phyloP scores from a whole-genome alignment of 2,888 invertebrate genomes.

The Mayetiola destructor region DNA sequence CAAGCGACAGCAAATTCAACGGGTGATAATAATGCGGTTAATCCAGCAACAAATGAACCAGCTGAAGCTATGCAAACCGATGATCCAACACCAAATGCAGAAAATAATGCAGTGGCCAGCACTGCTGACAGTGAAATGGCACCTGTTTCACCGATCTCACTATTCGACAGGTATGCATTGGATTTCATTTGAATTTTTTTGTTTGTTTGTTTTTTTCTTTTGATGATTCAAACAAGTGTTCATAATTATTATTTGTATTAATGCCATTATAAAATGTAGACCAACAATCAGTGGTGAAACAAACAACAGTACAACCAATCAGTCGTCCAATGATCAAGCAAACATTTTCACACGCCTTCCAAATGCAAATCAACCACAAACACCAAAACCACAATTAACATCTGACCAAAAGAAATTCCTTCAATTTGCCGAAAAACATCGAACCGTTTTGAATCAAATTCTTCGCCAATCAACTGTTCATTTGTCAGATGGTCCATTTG shows the following conservation, averaged over 20 bases:
- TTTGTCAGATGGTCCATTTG: constrained; percentile 73
- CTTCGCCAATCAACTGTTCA: constrained; percentile 64
- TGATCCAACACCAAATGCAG: background rate
- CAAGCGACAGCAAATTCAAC: background rate
- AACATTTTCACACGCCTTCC: constrained; percentile 35
- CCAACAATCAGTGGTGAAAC: too few species aligned
- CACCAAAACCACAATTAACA: constrained; percentile 25
- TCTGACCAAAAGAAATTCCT: constrained; percentile 54
- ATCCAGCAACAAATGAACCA: background rate
- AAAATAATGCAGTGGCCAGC: background rate
- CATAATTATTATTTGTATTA: too few species aligned
- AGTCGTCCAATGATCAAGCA: constrained; percentile 16
- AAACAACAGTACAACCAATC: background rate
- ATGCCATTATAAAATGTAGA: background rate
- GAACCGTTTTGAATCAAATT: constrained; percentile 79
- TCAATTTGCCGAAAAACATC: constrained; percentile 74
- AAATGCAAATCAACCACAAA: background rate
- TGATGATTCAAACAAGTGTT: too few species aligned
- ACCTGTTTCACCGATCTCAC: constrained; percentile 13
- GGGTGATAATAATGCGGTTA: background rate
- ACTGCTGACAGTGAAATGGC: background rate
- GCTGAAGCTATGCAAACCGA: background rate
- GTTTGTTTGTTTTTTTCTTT: background rate
- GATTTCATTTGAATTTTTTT: background rate
- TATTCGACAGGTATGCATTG: background rate